A percentile compares a stretch with the other conserved stretches of the same genome.
These are phyloP conservation scores for Staurois parvus DNA, from an alignment of 2,797 vertebrate species.

Conservation along the genomic window DNA sequence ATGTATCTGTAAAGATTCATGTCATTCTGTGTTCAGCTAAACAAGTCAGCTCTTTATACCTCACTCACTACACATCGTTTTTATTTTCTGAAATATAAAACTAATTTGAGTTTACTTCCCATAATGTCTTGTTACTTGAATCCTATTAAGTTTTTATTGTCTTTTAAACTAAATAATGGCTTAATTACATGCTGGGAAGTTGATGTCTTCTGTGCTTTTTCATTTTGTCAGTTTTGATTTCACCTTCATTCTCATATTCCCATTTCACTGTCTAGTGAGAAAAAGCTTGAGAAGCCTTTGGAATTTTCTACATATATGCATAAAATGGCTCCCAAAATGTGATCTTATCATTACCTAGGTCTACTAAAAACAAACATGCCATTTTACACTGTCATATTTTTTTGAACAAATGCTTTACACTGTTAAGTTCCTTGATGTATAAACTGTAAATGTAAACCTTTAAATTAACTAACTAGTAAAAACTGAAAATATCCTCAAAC, in stretches of 20 bases:
- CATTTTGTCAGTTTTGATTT: not conserved
- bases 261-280: not conserved
- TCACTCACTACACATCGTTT: not conserved
- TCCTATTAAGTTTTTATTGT: not conserved
- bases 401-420: too few species aligned
- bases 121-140: not conserved
- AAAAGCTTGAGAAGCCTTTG: not conserved
- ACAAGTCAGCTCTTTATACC: not conserved
- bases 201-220: not conserved
- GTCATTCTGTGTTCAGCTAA: constrained; percentile 60
- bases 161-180: not conserved
- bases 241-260: not conserved
- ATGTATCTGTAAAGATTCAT: constrained; percentile 46
- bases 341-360: too few species aligned
- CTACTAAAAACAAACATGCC: too few species aligned
- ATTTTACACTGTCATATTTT: too few species aligned
- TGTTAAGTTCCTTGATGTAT: too few species aligned
- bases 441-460: too few species aligned
- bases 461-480: too few species aligned
- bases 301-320: not conserved
- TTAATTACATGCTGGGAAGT: not conserved
- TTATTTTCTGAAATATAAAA: not conserved
- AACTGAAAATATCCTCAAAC: too few species aligned
- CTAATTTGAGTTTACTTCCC: not conserved
- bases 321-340: not conserved